Evolutionary conservation across 2,888 invertebrate genomes (phyloP), one percentile per base, ranked within the genome.

Genomic region (Anthrax anthrax): DNA sequence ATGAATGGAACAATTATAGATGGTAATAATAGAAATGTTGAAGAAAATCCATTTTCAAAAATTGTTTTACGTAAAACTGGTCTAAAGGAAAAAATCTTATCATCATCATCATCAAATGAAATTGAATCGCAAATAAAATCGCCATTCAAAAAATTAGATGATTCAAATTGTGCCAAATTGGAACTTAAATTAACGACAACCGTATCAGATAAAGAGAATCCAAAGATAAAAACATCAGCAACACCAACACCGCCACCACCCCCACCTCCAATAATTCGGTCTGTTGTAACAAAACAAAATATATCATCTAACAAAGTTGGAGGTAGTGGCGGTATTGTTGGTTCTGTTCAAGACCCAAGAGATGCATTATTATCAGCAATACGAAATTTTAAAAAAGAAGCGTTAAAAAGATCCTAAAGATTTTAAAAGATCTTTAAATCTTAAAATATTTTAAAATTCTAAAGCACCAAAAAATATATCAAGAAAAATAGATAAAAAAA

Each of bases 321-420:
- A 8, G 47, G 53, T 13, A 50, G 47, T 18, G 45, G 49, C 17
- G 50, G 48, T 6, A 29, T 47, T 3, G 51, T 55, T 23, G 47
- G 57, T 17, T 19, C 53, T 18, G 58, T 61, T 40, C 56, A 64
- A 2, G 81, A 84, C 62, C 72, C 79, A 1, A 70, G 83, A 40
- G 77, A 80, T 54, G 74, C 77, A 56, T 67, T 87, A 32, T 66
- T 86, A 62, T 74, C 76, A 43, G 80, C 82, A 17, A 86, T 86
- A 57, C 70, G 82, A 52, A 78, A 73, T 60, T 84, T 84, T 52
- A 80, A 81, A 47, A 61, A 59, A 3, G 59, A 63, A 9, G 58
- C 59, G 41, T 56, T 69, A 13, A 64, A 64, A 42, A 56, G 58
- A 19, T 52, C 57, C 43, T 63, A 59, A 23, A 5, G 17, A 37